Percentiles rank a stretch among this genome's conserved stretches.
phyloP scores from a whole-genome alignment of 2,888 invertebrate genomes.

The Leucoma salicis region DNA sequence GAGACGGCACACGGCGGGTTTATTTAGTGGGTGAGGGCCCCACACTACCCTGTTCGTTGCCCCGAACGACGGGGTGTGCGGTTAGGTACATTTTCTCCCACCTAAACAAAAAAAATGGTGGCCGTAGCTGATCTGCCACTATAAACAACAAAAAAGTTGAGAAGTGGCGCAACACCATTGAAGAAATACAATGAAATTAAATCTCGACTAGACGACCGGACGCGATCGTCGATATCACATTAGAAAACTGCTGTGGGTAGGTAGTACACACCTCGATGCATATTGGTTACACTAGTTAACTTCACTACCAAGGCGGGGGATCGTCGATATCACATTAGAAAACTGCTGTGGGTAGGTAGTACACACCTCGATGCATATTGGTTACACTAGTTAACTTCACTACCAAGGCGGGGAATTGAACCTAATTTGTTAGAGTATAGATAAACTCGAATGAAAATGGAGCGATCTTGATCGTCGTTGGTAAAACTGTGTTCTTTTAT shows the following conservation, averaged over 20 bases:
- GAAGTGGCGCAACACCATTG: slow-evolving; percentile 33
- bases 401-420: slow-evolving; percentile 15
- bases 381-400: slow-evolving; percentile 49
- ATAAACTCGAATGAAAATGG: slow-evolving; percentile 52
- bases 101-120: too few relatives aligned
- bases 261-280: slow-evolving; percentile 49
- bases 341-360: too few relatives aligned
- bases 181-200: slow-evolving; percentile 46
- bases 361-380: slow-evolving; percentile 57
- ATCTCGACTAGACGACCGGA: slow-evolving; percentile 56
- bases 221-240: slow-evolving; percentile 55
- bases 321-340: too few relatives aligned
- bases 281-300: slow-evolving; percentile 53
- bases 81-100: too few relatives aligned
- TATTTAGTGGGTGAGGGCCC: too few relatives aligned
- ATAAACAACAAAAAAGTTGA: too few relatives aligned
- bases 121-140: too few relatives aligned
- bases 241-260: slow-evolving; percentile 56
- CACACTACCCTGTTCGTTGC: too few relatives aligned
- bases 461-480: slow-evolving; percentile 40
- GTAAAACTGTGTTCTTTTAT: too few relatives aligned
- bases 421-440: slow-evolving; percentile 40
- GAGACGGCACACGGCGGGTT: too few relatives aligned
- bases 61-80: too few relatives aligned
- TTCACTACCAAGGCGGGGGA: slow-evolving; percentile 28